Evolutionary conservation across 1,140 invertebrate species (phyloP).

Genomic region (Ditylenchus dipsaci): DNA sequence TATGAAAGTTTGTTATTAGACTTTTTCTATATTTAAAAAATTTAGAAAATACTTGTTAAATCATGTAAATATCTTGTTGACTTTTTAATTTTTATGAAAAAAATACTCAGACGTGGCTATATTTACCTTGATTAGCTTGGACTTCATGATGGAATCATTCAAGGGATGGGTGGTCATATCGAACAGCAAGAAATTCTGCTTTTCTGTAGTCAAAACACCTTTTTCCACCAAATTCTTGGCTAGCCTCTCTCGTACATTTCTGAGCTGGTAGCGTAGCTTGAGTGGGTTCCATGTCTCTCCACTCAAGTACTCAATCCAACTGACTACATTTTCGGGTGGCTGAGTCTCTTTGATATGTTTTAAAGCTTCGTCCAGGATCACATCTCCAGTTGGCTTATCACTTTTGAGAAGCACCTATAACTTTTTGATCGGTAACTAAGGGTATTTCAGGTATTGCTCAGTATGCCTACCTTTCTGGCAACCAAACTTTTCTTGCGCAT

Average conservation of each 20-base stretch:
- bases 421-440: neutral
- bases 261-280: constrained; percentile 92
- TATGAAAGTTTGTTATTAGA: too few species aligned
- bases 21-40: too few species aligned
- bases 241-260: constrained; percentile 95
- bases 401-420: constrained; percentile 66
- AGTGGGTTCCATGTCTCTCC: constrained; percentile 99
- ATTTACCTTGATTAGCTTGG: constrained; percentile 87
- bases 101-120: too few species aligned
- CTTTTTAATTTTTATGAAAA: too few species aligned
- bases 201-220: constrained; percentile 98
- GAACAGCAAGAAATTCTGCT: constrained; percentile 98
- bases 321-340: constrained; percentile 91
- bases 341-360: constrained; percentile 97
- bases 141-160: constrained; percentile 90
- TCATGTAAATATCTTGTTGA: too few species aligned
- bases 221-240: constrained; percentile 99
- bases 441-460: neutral
- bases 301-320: constrained; percentile 94
- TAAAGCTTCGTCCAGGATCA: constrained; percentile 91
- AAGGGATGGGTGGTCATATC: constrained; percentile 99
- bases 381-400: constrained; percentile 91
- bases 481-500: constrained; percentile 86
- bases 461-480: constrained; percentile 68
- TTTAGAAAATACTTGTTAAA: too few species aligned